Evolutionary conservation across 2,797 vertebrate genomes (phyloP).

Genomic region (Picus viridis): DNA sequence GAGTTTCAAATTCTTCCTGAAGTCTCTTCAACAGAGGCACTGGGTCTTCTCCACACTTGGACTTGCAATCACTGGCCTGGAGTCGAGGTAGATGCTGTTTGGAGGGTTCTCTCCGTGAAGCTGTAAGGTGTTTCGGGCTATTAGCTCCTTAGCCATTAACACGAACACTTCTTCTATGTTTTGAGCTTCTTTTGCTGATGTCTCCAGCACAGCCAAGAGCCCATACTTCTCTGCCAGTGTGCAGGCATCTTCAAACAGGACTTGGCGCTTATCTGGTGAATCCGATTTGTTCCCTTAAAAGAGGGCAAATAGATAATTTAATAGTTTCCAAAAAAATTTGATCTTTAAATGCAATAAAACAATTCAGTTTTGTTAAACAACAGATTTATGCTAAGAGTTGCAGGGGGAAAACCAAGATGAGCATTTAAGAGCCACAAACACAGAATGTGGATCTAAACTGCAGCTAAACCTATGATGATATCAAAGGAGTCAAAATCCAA

Average conservation of each 20-base stretch:
- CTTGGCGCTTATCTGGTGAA: constrained; percentile 84
- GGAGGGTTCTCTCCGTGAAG: constrained; percentile 70
- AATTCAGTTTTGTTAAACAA: not conserved
- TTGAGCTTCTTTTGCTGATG: constrained; percentile 92
- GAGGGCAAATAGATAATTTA: not conserved
- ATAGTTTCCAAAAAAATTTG: not conserved
- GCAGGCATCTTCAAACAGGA: constrained; percentile 93
- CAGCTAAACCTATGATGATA: not conserved
- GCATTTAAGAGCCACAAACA: not conserved
- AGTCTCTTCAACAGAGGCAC: constrained; percentile 83
- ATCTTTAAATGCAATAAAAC: not conserved
- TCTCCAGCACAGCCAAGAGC: constrained; percentile 91
- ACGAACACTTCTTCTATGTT: constrained; percentile 92
- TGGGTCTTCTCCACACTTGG: constrained; percentile 65
- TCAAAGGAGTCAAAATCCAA: not conserved
- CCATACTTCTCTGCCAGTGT: constrained; percentile 87
- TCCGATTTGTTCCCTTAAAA: constrained; percentile 92
- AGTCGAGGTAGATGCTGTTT: constrained; percentile 78
- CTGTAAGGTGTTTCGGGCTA: constrained; percentile 86
- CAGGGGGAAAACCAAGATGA: not conserved
- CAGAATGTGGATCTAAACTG: not conserved
- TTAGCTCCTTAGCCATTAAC: constrained; percentile 92
- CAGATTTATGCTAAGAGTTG: not conserved
- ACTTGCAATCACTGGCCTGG: constrained; percentile 77
- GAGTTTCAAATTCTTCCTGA: not conserved